A percentile compares a stretch with the other conserved stretches of the same genome.
phyloP scores from a whole-genome alignment of 1,140 invertebrate genomes.

The Drosophila subpulchrella region DNA sequence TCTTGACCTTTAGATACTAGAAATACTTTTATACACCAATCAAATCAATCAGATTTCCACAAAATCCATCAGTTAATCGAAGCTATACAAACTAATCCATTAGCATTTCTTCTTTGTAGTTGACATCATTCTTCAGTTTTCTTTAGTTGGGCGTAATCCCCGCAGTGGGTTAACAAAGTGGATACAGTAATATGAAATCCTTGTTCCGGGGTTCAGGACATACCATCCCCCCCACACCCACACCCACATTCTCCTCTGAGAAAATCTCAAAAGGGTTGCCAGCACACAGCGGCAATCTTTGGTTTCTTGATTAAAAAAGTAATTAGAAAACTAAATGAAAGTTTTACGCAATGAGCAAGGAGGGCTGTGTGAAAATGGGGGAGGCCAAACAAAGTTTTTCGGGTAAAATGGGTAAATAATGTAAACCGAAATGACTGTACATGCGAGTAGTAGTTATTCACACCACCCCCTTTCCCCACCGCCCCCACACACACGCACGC shows the following conservation, averaged over 20 bases:
- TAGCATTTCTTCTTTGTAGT: neutral
- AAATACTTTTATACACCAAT: too few species aligned
- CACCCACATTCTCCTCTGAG: neutral
- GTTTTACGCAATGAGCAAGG: slow-evolving; percentile 61
- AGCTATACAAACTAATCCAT: neutral
- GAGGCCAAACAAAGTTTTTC: slow-evolving; percentile 30
- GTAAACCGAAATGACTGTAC: slow-evolving; percentile 80
- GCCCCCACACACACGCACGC: slow-evolving; percentile 12
- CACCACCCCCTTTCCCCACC: too few species aligned
- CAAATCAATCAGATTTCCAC: neutral
- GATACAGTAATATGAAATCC: slow-evolving; percentile 33
- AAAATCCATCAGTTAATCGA: neutral
- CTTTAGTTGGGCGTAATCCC: neutral
- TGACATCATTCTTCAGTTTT: neutral
- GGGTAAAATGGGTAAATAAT: slow-evolving; percentile 75
- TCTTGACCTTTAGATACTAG: too few species aligned
- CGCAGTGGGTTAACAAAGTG: slow-evolving; percentile 7
- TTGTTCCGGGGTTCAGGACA: neutral
- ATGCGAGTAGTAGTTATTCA: slow-evolving; percentile 55
- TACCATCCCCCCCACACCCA: neutral
- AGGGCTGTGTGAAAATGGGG: neutral
- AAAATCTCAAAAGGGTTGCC: slow-evolving; percentile 41
- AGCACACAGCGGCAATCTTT: slow-evolving; percentile 57
- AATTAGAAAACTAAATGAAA: slow-evolving; percentile 83
- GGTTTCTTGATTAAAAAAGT: slow-evolving; percentile 81